Percentiles rank a stretch among this genome's conserved stretches.
These are phyloP conservation scores for Drosophila arawakana DNA, from an alignment of 1,140 invertebrate species.

Conservation along the genomic window DNA sequence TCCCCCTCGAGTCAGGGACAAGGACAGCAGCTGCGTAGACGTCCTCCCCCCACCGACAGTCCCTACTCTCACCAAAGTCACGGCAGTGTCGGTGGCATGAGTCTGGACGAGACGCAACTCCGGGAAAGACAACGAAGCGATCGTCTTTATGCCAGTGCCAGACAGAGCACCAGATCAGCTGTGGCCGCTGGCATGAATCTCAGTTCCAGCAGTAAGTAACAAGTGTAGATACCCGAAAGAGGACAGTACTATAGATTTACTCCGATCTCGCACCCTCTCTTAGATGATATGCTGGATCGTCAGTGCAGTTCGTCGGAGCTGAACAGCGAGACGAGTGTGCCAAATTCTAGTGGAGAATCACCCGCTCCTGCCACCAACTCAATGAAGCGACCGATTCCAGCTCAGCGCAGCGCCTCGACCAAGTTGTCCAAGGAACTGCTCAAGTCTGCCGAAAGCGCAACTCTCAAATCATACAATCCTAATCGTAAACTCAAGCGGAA, in stretches of 20 bases:
- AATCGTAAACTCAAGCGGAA: conserved; percentile 83
- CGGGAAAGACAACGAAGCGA: conserved; percentile 70
- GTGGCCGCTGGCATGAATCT: conserved; percentile 62
- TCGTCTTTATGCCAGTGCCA: conserved; percentile 74
- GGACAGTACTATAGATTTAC: too few species aligned
- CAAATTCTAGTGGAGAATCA: conserved; percentile 68
- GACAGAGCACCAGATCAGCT: conserved; percentile 73
- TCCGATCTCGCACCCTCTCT: neutral
- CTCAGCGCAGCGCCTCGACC: conserved; percentile 57
- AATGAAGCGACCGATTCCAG: conserved; percentile 77
- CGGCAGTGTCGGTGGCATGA: conserved; percentile 78
- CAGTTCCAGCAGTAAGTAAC: conserved; percentile 71
- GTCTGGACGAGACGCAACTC: conserved; percentile 77
- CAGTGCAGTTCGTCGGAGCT: conserved; percentile 72
- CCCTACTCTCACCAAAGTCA: conserved; percentile 79
- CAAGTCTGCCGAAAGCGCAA: conserved; percentile 69
- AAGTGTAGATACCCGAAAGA: too few species aligned
- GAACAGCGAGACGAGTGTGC: conserved; percentile 76
- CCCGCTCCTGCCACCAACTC: conserved; percentile 69
- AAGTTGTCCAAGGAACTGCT: conserved; percentile 71
- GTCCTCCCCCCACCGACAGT: conserved; percentile 70
- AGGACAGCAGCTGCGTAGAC: conserved; percentile 42
- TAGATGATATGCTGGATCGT: conserved; percentile 77
- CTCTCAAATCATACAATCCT: conserved; percentile 83
- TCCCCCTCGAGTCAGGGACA: conserved; percentile 71